A percentile compares a stretch with the other conserved stretches of the same genome.
Conservation (phyloP, 2,113 vertebrate genomes). For the Bubalus kerabau region DNA sequence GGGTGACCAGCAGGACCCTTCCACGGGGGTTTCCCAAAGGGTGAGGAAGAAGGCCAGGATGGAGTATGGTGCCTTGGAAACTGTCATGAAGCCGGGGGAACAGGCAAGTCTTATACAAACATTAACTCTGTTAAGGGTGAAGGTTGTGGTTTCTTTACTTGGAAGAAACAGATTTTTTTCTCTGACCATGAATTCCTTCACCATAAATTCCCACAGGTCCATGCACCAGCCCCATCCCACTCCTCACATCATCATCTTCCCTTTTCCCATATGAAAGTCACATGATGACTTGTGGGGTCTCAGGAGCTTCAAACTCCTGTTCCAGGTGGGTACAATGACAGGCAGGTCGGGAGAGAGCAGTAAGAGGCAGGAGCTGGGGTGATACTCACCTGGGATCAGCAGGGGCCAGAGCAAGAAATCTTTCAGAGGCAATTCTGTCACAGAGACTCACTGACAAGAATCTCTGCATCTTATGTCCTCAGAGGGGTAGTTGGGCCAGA, state of each 20-base stretch:
- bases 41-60: neutral
- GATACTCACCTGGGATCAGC: neutral
- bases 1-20: neutral
- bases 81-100: accelerated
- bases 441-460: neutral
- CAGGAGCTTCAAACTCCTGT: neutral
- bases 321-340: neutral
- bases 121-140: neutral
- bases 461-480: neutral
- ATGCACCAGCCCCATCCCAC: neutral
- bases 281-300: accelerated
- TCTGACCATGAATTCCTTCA: neutral
- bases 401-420: neutral
- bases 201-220: neutral
- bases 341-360: accelerated
- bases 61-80: neutral
- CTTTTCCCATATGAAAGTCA: neutral
- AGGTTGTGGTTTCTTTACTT: neutral
- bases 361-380: neutral
- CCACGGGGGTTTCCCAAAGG: neutral
- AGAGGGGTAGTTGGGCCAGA: too few species aligned
- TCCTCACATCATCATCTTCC: neutral
- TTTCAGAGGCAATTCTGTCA: too few species aligned
- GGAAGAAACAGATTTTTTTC: neutral
- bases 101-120: neutral